Evolutionary conservation across 2,113 vertebrate genomes (phyloP).

Genomic region (Monopterus albus): DNA sequence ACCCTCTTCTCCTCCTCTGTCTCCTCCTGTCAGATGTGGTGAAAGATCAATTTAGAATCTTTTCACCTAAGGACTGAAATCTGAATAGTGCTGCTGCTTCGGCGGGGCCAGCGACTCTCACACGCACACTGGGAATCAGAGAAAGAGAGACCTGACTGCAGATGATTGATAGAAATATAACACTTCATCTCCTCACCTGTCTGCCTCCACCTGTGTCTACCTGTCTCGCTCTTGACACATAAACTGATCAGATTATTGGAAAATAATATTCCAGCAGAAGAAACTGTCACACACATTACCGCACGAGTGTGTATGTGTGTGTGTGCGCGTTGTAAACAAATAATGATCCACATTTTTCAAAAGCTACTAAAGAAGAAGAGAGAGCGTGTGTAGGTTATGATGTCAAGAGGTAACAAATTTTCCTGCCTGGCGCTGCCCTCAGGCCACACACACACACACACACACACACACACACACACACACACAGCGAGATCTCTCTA

Average conservation of each 20-base stretch:
- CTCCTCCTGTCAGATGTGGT: conserved; percentile 27
- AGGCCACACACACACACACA: too few relatives aligned
- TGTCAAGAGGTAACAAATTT: too few relatives aligned
- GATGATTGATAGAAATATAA: conserved; percentile 45
- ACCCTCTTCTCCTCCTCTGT: neutral
- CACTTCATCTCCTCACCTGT: conserved; percentile 6
- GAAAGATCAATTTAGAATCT: conserved; percentile 46
- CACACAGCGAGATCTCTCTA: too few relatives aligned
- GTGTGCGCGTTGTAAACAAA: neutral
- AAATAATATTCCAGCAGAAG: conserved; percentile 61
- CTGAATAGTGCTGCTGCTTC: too few relatives aligned
- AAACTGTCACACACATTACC: conserved; percentile 19
- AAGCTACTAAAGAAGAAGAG: neutral
- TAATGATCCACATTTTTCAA: neutral
- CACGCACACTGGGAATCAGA: neutral
- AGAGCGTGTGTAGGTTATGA: too few relatives aligned
- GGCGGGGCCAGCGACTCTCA: neutral
- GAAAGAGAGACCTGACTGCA: neutral
- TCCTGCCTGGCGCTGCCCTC: too few relatives aligned
- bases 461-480: too few relatives aligned
- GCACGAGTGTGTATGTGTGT: neutral
- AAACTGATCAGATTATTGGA: conserved; percentile 65
- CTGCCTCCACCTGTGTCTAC: neutral
- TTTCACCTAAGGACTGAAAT: conserved; percentile 16
- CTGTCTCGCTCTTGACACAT: conserved; percentile 28